A percentile compares a stretch with the other conserved stretches of the same genome.
phyloP scores from a whole-genome alignment of 2,797 vertebrate species.

The Varecia variegata region DNA sequence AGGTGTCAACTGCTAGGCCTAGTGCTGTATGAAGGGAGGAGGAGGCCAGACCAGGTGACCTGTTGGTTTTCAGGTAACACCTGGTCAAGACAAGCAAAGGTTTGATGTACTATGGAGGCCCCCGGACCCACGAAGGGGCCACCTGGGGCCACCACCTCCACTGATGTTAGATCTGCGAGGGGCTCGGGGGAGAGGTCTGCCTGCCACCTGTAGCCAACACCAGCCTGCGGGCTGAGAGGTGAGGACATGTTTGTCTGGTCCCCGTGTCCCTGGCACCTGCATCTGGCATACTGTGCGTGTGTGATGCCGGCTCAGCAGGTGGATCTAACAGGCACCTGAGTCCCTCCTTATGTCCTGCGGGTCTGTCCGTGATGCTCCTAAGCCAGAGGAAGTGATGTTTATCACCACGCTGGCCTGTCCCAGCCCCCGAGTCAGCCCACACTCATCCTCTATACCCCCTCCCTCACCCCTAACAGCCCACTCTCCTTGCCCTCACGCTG shows the following conservation, averaged over 20 bases:
- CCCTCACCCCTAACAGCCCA: rapidly evolving
- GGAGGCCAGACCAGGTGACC: background rate
- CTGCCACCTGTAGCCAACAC: background rate
- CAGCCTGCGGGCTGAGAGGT: background rate
- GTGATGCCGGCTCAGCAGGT: background rate
- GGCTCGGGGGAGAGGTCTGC: background rate
- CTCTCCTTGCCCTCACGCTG: background rate
- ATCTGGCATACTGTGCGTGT: rapidly evolving
- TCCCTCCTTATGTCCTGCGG: background rate
- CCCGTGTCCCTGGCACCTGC: background rate
- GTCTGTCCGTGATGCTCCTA: background rate
- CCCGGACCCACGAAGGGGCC: background rate
- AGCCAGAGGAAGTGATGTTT: background rate
- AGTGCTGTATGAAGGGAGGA: too few species aligned
- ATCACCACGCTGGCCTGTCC: background rate
- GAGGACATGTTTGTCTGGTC: background rate
- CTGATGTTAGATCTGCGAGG: too few species aligned
- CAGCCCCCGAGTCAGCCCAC: background rate
- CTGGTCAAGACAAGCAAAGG: background rate
- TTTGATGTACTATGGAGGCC: background rate
- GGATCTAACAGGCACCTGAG: background rate
- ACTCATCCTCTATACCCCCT: background rate
- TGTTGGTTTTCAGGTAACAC: background rate
- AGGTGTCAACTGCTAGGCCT: background rate
- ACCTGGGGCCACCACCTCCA: background rate